Evolutionary conservation across 2,113 vertebrate species (phyloP).

Genomic region (Alosa alosa): DNA sequence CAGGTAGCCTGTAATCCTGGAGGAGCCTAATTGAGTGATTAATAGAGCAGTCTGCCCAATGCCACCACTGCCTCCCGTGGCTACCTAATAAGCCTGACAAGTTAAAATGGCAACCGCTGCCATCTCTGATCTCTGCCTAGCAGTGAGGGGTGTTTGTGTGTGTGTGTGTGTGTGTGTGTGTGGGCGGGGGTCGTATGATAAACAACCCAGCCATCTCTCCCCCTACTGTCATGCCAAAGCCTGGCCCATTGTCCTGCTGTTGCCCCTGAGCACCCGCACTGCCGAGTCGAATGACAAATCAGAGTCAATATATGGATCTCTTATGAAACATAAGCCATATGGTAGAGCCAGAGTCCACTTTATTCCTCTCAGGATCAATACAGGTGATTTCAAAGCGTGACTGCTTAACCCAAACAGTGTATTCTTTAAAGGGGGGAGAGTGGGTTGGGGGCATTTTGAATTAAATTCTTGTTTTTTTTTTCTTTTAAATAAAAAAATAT

Average conservation of each 20-base stretch:
- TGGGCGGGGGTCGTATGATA: neutral
- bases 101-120: slow-evolving; percentile 1
- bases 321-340: neutral
- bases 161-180: neutral
- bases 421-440: neutral
- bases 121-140: neutral
- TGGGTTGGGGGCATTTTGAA: neutral
- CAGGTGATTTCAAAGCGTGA: neutral
- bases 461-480: neutral
- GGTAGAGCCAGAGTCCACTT: neutral
- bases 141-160: neutral
- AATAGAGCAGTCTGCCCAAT: neutral
- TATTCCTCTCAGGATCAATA: neutral
- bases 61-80: neutral
- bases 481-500: neutral
- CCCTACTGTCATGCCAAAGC: neutral
- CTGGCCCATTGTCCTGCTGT: slow-evolving; percentile 13
- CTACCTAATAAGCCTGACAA: neutral
- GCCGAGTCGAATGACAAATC: neutral
- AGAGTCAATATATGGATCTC: slow-evolving; percentile 5
- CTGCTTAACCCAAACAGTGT: neutral
- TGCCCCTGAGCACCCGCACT: neutral
- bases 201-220: neutral
- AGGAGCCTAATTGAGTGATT: slow-evolving; percentile 4
- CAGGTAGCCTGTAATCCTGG: neutral